Evolutionary conservation across 2,888 invertebrate genomes (phyloP).

Genomic region (Empis stercorea): DNA sequence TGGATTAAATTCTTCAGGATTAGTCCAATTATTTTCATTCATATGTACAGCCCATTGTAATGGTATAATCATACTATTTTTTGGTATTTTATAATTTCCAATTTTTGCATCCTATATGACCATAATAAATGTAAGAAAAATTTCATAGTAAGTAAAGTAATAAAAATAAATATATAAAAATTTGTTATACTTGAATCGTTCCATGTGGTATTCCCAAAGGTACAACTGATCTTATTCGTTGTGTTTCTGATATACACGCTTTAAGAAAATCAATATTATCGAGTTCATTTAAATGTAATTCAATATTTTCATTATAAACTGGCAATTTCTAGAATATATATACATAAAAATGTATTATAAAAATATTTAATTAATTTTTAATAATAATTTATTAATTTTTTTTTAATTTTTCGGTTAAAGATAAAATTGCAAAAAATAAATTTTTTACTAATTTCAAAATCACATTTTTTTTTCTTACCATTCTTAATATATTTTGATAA

Average conservation of each 20-base stretch:
- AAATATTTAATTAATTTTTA: no score
- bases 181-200: conserved; percentile 41
- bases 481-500: conserved; percentile 40
- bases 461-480: no score
- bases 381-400: no score
- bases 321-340: conserved; percentile 15
- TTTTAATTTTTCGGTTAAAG: no score
- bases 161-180: not conserved
- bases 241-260: conserved; percentile 66
- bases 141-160: not conserved
- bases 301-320: conserved; percentile 9
- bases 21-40: conserved; percentile 50
- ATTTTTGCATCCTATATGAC: not conserved
- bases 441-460: no score
- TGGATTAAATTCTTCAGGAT: conserved; percentile 56
- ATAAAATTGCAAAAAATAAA: no score
- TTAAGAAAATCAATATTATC: conserved; percentile 25
- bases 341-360: not conserved
- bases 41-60: conserved; percentile 71
- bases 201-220: conserved; percentile 81
- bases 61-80: conserved; percentile 62
- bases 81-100: conserved; percentile 48
- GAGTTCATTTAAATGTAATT: conserved; percentile 21
- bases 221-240: conserved; percentile 64
- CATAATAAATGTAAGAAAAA: not conserved